phyloP scores from a whole-genome alignment of 35 echinoderm and acorn worm genomes.

The Apostichopus californicus region DNA sequence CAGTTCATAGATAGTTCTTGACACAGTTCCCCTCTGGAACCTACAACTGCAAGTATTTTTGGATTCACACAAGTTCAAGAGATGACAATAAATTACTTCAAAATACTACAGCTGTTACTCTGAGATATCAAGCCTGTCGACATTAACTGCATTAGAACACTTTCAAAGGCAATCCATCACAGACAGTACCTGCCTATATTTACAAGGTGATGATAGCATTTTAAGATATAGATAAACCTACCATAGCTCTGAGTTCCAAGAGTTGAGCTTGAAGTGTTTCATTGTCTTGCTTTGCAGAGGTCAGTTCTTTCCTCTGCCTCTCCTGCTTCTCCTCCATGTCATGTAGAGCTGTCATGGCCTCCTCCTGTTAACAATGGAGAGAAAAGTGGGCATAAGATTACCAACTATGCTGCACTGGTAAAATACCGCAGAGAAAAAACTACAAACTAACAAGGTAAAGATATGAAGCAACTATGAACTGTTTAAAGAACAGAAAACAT shows the following conservation, averaged over 20 bases:
- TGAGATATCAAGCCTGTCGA: not conserved
- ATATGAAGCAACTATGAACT: not conserved
- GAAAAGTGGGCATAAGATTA: no score
- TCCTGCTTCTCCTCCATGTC: constrained; percentile 81
- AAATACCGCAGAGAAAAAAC: no score
- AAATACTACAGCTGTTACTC: no score
- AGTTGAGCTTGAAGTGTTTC: constrained; percentile 57
- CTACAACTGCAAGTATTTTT: no score
- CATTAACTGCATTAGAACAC: not conserved
- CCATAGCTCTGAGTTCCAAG: constrained; percentile 65
- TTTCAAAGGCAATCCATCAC: no score
- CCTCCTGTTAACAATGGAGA: constrained; percentile 63
- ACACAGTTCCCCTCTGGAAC: no score
- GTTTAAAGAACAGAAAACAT: not conserved
- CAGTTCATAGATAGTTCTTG: no score
- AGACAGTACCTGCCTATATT: no score
- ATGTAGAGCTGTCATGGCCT: constrained; percentile 88
- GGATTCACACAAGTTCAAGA: no score
- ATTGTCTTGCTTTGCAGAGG: constrained; percentile 45
- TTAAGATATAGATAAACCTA: constrained; percentile 16
- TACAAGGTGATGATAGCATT: no score
- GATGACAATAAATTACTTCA: no score
- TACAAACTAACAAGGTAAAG: not conserved
- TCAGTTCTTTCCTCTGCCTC: constrained; percentile 58
- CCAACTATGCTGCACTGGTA: no score